Evolutionary conservation across 2,113 vertebrate species (phyloP), one percentile per base, ranked within the genome.

Genomic region (Phasianus colchicus): DNA sequence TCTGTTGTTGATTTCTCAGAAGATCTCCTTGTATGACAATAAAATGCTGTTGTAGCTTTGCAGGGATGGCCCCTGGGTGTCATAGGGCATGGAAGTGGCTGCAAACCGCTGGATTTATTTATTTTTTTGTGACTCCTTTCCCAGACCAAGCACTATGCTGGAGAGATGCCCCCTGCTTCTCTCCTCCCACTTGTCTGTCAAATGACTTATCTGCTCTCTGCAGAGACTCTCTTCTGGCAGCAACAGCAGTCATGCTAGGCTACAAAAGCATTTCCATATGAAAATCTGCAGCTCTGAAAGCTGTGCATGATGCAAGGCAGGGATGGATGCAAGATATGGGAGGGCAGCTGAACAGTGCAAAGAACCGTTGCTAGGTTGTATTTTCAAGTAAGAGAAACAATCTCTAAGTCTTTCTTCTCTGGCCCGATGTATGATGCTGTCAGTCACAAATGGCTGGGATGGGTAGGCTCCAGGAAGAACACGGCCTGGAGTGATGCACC

Each of bases 381-480:
- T 66, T 76, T 73, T 36, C 40, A 45, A 45, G 36, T 22, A 54
- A 45, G n/a, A 66, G 22, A 58, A 36, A 12, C 45, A 4, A 11
- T 77, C 42, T 32, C 8, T 29, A 32, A 8, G 25, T 52, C 16
- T 11, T 11, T 88, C 47, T 65, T 55, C 52, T 8, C 40, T 86
- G 61, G 21, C 32, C 48, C 10, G 20, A 0, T 1, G 1, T 29
- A 2, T 19, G 36, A 48, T n/a, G 22, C 45, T 86, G 30, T 30
- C 20, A 2, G 4, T 60, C 40, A 30, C 0, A 1, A 17, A 5
- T 27, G 21, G 11, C 0, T 86, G 60, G 50, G 67, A 47, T 29
- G 25, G 63, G 34, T 34, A 78, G 24, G 11, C 47, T 72, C 42
- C 34, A 32, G 54, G 8, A 45, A 48, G 36, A 10, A 63, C 50